Conservation (phyloP, 2,797 vertebrate genomes). For the Antennarius maculatus region DNA sequence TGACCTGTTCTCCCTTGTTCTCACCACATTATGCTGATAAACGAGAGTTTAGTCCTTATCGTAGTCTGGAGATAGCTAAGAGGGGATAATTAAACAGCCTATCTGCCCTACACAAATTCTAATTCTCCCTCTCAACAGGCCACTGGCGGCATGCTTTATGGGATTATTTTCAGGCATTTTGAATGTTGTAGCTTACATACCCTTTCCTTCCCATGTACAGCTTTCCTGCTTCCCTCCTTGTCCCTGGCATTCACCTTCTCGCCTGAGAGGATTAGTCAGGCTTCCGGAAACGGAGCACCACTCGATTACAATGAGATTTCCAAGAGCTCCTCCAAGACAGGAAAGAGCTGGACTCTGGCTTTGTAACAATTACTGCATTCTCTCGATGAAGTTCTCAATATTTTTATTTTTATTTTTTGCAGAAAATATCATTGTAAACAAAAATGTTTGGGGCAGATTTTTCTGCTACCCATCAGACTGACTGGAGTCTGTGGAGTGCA, state of each 20-base stretch:
- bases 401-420: constrained; percentile 10
- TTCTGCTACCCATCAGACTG: constrained; percentile 49
- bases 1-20: constrained; percentile 20
- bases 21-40: constrained; percentile 41
- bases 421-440: constrained; percentile 53
- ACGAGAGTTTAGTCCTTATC: constrained; percentile 54
- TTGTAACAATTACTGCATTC: constrained; percentile 52
- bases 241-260: constrained; percentile 76
- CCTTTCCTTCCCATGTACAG: constrained; percentile 57
- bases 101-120: constrained; percentile 67
- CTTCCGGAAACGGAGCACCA: constrained; percentile 75
- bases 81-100: constrained; percentile 62
- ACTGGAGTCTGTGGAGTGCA: constrained; percentile 58
- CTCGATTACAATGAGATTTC: constrained; percentile 65
- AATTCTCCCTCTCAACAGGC: constrained; percentile 71
- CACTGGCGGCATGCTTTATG: constrained; percentile 71
- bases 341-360: constrained; percentile 58
- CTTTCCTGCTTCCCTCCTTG: constrained; percentile 60
- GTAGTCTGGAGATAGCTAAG: constrained; percentile 44
- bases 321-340: constrained; percentile 54
- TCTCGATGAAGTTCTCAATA: constrained; percentile 23
- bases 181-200: constrained; percentile 67
- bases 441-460: constrained; percentile 43
- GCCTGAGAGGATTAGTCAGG: constrained; percentile 79
- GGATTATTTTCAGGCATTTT: constrained; percentile 81